Evolutionary conservation across 1,140 invertebrate species (phyloP).

Genomic region (Saccostrea cuccullata): DNA sequence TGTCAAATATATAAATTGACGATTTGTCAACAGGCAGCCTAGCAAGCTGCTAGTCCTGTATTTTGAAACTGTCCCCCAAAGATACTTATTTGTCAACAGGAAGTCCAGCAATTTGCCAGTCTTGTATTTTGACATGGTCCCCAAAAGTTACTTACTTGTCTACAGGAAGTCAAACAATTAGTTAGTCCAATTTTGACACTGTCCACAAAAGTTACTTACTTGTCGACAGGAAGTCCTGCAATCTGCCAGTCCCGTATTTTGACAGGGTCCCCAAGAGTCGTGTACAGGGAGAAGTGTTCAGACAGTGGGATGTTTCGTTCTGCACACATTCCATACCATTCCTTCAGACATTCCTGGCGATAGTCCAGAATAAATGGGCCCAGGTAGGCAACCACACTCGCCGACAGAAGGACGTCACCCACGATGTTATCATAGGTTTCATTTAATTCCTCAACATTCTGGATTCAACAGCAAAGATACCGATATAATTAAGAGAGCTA

Average conservation of each 20-base stretch:
- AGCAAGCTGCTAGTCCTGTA: no score
- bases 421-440: slow-evolving; percentile 78
- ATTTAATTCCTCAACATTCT: slow-evolving; percentile 75
- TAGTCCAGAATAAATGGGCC: slow-evolving; percentile 77
- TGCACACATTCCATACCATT: slow-evolving; percentile 76
- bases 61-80: no score
- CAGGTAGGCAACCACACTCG: slow-evolving; percentile 77
- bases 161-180: no score
- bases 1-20: no score
- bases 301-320: slow-evolving; percentile 76
- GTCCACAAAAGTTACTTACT: slow-evolving; percentile 62
- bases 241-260: slow-evolving; percentile 79
- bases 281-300: slow-evolving; percentile 74
- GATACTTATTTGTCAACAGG: slow-evolving; percentile 77
- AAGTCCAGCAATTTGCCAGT: slow-evolving; percentile 78
- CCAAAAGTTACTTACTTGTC: slow-evolving; percentile 67
- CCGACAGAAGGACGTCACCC: slow-evolving; percentile 78
- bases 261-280: slow-evolving; percentile 77
- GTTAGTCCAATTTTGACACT: no score
- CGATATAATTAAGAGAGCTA: background rate
- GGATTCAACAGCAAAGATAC: slow-evolving; percentile 22
- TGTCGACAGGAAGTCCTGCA: slow-evolving; percentile 78
- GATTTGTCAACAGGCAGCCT: no score
- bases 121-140: slow-evolving; percentile 77
- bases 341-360: slow-evolving; percentile 76